Evolutionary conservation across 2,888 invertebrate genomes (phyloP).

Genomic region (Acanthosepion esculentum): DNA sequence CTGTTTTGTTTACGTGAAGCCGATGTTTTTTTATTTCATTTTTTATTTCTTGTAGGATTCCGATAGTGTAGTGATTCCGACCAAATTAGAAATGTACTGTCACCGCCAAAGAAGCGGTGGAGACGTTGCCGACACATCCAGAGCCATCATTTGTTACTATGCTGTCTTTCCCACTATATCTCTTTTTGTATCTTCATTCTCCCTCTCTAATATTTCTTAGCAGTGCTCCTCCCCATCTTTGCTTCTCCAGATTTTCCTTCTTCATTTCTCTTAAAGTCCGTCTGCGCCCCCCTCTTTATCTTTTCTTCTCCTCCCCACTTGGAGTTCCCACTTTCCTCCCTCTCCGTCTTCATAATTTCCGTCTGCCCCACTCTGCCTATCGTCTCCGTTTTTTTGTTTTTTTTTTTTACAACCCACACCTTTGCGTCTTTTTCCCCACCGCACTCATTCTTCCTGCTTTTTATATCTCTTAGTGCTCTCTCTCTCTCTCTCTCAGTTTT

Average conservation of each 20-base stretch:
- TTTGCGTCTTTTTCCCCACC: too few relatives aligned
- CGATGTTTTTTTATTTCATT: neutral
- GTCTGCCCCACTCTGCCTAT: neutral
- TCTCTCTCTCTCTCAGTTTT: neutral
- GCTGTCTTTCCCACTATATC: neutral
- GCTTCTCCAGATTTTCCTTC: neutral
- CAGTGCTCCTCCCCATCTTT: neutral
- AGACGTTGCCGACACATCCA: neutral
- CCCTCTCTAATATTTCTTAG: neutral
- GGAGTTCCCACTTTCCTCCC: neutral
- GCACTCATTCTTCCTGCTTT: too few relatives aligned
- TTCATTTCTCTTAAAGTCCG: neutral
- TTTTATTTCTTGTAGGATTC: neutral
- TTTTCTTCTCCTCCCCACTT: too few relatives aligned
- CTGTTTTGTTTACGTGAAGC: neutral
- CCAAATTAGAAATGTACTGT: neutral
- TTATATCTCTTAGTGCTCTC: too few relatives aligned
- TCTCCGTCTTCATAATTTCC: neutral
- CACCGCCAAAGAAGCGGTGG: neutral
- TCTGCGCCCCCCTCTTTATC: neutral
- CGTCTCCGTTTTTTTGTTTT: neutral
- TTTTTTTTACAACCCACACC: too few relatives aligned
- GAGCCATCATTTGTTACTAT: neutral
- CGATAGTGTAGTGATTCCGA: neutral
- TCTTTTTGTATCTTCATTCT: neutral